A percentile compares a stretch with the other conserved stretches of the same genome.
Evolutionary conservation across 1,140 invertebrate species (phyloP).

Genomic region (Aphelinus certus): DNA sequence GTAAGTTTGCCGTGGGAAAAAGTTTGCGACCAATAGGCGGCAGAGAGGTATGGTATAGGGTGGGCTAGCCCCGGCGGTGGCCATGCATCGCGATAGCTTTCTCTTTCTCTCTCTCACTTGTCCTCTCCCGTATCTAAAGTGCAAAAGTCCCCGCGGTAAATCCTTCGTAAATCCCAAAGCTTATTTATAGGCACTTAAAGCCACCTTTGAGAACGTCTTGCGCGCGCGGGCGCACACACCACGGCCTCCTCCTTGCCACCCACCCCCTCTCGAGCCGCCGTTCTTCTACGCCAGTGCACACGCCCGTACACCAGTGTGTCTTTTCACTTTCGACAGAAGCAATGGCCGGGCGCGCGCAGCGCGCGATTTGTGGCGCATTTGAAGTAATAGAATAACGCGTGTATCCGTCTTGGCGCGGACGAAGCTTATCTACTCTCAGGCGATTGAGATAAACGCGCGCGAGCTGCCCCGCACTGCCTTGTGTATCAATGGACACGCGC

Average conservation of each 20-base stretch:
- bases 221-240: slow-evolving; percentile 32
- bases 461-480: too few relatives aligned
- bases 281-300: too few relatives aligned
- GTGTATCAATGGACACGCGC: too few relatives aligned
- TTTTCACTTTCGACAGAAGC: slow-evolving; percentile 2
- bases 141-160: slow-evolving; percentile 50
- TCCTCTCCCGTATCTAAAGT: slow-evolving; percentile 46
- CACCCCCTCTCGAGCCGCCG: too few relatives aligned
- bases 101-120: not conserved
- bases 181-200: slow-evolving; percentile 52
- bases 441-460: too few relatives aligned
- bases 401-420: not conserved
- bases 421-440: too few relatives aligned
- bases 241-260: slow-evolving; percentile 2
- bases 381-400: slow-evolving; percentile 15
- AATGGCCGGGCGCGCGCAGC: slow-evolving; percentile 2
- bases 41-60: slow-evolving; percentile 38
- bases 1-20: slow-evolving; percentile 39
- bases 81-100: slow-evolving; percentile 30
- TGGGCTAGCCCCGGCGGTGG: slow-evolving; percentile 34
- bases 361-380: not conserved
- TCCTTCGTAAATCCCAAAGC: slow-evolving; percentile 42
- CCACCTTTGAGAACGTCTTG: slow-evolving; percentile 46
- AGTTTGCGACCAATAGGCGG: slow-evolving; percentile 36
- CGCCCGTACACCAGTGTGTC: slow-evolving; percentile 2